These are phyloP conservation scores for Oncorhynchus tshawytscha DNA, from an alignment of 2,113 vertebrate species.

Conservation along the genomic window DNA sequence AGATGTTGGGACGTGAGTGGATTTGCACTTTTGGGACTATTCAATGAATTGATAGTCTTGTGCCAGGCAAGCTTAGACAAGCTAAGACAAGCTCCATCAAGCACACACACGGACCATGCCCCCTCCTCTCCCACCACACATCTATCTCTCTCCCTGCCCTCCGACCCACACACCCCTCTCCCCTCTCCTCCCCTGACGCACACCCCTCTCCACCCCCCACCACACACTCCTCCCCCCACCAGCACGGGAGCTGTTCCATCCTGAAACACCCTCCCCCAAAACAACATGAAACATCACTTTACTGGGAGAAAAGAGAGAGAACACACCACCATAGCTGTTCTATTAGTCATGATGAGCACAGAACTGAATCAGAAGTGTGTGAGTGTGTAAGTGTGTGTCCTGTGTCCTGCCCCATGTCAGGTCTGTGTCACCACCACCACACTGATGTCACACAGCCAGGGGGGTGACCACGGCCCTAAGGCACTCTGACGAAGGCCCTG, in stretches of 20 bases:
- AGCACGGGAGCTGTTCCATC: constrained; percentile 45
- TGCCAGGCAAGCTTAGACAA: too few relatives aligned
- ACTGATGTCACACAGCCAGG: constrained; percentile 23
- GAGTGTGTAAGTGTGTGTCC: constrained; percentile 1
- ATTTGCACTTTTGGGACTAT: too few relatives aligned
- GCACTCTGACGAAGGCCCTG: constrained; percentile 6
- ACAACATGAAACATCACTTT: constrained; percentile 52
- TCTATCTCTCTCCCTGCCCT: neutral
- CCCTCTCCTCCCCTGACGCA: neutral
- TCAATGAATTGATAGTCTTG: too few relatives aligned
- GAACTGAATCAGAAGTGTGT: neutral
- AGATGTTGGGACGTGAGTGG: too few relatives aligned
- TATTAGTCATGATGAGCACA: neutral
- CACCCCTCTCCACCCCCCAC: too few relatives aligned
- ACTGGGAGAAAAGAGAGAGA: neutral
- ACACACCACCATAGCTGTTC: neutral
- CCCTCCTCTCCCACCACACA: too few relatives aligned
- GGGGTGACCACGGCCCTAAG: constrained; percentile 30
- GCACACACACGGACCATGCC: constrained; percentile 1
- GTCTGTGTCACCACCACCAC: constrained; percentile 20
- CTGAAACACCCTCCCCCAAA: constrained; percentile 7
- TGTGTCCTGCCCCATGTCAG: neutral
- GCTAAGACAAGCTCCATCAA: too few relatives aligned
- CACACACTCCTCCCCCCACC: constrained; percentile 22
- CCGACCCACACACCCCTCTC: too few relatives aligned